A percentile compares a stretch with the other conserved stretches of the same genome.
These are phyloP conservation scores for Monochamus alternatus DNA, from an alignment of 2,888 invertebrate genomes.

Conservation along the genomic window DNA sequence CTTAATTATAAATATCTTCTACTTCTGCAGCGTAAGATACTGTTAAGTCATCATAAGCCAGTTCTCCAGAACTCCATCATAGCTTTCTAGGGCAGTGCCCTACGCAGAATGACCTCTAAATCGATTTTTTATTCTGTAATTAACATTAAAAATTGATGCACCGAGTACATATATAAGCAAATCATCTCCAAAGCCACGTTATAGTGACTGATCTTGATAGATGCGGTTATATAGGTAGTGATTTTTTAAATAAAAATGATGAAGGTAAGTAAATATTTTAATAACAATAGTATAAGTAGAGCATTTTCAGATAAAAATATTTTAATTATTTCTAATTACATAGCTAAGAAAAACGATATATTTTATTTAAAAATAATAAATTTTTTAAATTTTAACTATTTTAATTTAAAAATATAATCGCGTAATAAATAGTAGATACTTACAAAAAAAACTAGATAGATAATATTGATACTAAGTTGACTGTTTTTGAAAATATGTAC, in stretches of 20 bases:
- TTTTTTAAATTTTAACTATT: too few relatives aligned
- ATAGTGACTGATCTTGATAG: slow-evolving; percentile 4
- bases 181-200: background rate
- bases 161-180: slow-evolving; percentile 19
- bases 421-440: too few relatives aligned
- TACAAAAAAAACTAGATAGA: too few relatives aligned
- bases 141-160: slow-evolving; percentile 19
- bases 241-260: slow-evolving; percentile 22
- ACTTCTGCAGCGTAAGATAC: background rate
- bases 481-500: too few relatives aligned
- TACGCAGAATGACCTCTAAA: slow-evolving; percentile 31
- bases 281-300: background rate
- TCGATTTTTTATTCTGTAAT: slow-evolving; percentile 17
- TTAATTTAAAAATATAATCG: too few relatives aligned
- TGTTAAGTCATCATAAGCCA: slow-evolving; percentile 6
- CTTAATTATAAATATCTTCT: background rate
- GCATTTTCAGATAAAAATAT: too few relatives aligned
- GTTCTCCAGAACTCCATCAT: slow-evolving; percentile 9
- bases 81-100: slow-evolving; percentile 30
- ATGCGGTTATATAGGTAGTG: slow-evolving; percentile 1
- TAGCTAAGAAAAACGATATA: too few relatives aligned
- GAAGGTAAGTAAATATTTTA: slow-evolving; percentile 9
- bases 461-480: too few relatives aligned
- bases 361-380: too few relatives aligned
- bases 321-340: too few relatives aligned